Evolutionary conservation across 2,113 vertebrate genomes (phyloP).

Genomic region (Anser brachyrhynchus): DNA sequence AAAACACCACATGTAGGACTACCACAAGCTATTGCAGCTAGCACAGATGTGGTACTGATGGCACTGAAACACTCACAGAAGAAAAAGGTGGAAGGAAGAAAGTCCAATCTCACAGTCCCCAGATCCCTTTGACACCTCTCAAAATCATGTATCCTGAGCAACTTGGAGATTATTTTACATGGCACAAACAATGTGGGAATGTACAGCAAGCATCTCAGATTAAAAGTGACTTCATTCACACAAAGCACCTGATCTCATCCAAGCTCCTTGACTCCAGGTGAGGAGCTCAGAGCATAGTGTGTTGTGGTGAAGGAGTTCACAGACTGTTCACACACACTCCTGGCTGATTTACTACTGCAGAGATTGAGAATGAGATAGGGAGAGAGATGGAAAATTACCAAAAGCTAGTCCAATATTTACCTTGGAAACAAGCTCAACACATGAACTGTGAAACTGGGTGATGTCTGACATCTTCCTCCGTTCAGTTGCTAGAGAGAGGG

Average conservation of each 20-base stretch:
- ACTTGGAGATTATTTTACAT: not conserved
- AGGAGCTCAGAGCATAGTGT: not conserved
- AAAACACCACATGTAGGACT: not conserved
- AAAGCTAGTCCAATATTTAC: not conserved
- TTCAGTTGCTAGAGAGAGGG: not conserved
- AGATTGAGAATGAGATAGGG: not conserved
- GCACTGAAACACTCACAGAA: not conserved
- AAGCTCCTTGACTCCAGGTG: not conserved
- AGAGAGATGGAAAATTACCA: not conserved
- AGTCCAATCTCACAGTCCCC: not conserved
- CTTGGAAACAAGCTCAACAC: not conserved
- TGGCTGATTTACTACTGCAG: not conserved
- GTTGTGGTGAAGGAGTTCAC: not conserved
- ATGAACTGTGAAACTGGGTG: not conserved
- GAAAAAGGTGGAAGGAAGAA: not conserved
- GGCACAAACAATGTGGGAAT: fast-evolving
- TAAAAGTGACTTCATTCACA: not conserved
- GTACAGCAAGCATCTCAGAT: not conserved
- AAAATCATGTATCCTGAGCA: not conserved
- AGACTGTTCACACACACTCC: not conserved
- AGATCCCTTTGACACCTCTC: not conserved
- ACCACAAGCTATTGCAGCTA: not conserved
- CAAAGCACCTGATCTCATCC: not conserved
- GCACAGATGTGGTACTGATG: not conserved
- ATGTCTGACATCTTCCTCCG: not conserved